phyloP scores from a whole-genome alignment of 2,888 invertebrate genomes.

The Mantis religiosa region DNA sequence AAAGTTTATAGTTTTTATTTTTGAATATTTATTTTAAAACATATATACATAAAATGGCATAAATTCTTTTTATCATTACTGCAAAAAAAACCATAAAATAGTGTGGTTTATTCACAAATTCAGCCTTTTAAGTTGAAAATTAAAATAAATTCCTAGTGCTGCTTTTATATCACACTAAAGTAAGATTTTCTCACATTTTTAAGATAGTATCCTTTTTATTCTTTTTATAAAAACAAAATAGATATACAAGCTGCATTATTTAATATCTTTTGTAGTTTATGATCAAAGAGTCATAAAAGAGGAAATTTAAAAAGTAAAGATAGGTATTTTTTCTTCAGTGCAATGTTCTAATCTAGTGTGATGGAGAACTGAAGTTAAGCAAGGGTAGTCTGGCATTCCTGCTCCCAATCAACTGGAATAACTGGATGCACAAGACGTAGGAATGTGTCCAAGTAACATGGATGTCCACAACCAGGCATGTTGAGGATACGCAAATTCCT shows the following conservation, averaged over 20 bases:
- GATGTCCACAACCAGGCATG: slow-evolving; percentile 59
- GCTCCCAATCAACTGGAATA: slow-evolving; percentile 62
- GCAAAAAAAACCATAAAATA: not conserved
- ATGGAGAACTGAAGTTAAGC: not conserved
- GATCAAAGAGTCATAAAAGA: not conserved
- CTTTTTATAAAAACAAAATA: not conserved
- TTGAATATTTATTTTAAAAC: not conserved
- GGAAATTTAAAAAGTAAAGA: not conserved
- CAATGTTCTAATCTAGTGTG: not conserved
- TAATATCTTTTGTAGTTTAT: not conserved
- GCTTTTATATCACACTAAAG: not conserved
- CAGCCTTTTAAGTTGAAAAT: not conserved
- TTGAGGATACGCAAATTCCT: slow-evolving; percentile 55
- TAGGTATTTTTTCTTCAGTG: not conserved
- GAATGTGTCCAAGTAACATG: slow-evolving; percentile 60
- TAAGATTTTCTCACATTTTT: not conserved
- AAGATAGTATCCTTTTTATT: not conserved
- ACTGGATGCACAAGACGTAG: slow-evolving; percentile 50
- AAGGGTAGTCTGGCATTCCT: slow-evolving; percentile 50
- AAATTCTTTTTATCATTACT: not conserved
- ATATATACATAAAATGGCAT: not conserved
- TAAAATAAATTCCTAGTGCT: not conserved
- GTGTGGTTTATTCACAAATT: not conserved
- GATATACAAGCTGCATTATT: not conserved
- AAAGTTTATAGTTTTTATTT: not conserved